Base-by-base conservation (phyloP, 1,140 invertebrate genomes). In the Pseudobourletiella spinata region DNA sequence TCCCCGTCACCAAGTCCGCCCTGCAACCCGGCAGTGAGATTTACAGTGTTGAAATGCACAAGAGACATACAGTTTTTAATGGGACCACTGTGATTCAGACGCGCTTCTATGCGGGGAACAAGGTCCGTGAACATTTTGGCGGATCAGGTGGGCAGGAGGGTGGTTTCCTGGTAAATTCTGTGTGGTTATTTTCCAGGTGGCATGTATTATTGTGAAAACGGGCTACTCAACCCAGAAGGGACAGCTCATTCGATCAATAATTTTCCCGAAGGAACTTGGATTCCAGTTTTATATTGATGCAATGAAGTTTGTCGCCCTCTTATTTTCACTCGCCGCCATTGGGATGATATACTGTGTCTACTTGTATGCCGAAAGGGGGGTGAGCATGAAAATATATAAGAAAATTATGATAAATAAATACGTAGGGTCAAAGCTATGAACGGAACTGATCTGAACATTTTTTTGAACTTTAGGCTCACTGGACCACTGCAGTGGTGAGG, bases 401-500 rank as follows among this genome's bases (percentile, higher is more conserved):
- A 8, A 2, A 22, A n/a, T 20, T 16, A 6, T 44, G 4, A n/a
- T 6, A 57, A 3, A 22, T 20, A 3, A 24, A 30, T 28, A 18
- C 22, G 22, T 24, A 24, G n/a, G n/a, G n/a, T n/a, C n/a, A n/a
- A n/a, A n/a, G n/a, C n/a, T n/a, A n/a, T n/a, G n/a, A n/a, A n/a
- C n/a, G n/a, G n/a, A n/a, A n/a, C n/a, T n/a, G n/a, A n/a, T n/a
- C n/a, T n/a, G n/a, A n/a, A n/a, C n/a, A n/a, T n/a, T n/a, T n/a
- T n/a, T n/a, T n/a, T n/a, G n/a, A n/a, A n/a, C n/a, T n/a, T 16
- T 62, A 78, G 77, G 78, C 82, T 15, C 72, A 76, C 15, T 71
- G 79, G 0, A 73, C 79, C 1, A 85, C 85, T 64, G 84, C 89
- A 29, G 76, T 83, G 2, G 78, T 94, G 2, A 86, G 93, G 72